Evolutionary conservation across 2,797 vertebrate species (phyloP), one percentile per base, ranked within the genome.

Genomic region (Champsocephalus gunnari): DNA sequence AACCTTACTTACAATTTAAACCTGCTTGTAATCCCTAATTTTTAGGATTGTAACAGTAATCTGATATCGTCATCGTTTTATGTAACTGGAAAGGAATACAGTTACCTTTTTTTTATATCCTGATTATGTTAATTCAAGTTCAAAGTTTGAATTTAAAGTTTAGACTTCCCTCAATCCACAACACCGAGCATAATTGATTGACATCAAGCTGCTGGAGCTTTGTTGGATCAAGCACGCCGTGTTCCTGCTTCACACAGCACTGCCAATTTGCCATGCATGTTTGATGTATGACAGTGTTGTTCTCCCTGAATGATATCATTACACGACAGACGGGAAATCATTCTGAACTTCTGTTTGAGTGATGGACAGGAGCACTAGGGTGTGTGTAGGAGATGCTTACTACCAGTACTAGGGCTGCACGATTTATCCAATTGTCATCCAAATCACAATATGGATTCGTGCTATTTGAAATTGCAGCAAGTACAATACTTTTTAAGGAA

Each of bases 151-250:
- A 87, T 69, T 21, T 21, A 21, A 21, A 21, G 21, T 10, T 70
- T 47, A 32, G n/a, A 71, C 65, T 68, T 75, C 28, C 70, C 53
- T 59, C 65, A 84, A 5, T 28, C 71, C 69, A 74, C 43, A 77
- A 77, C 63, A 61, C 50, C n/a, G 13, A 17, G 57, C 55, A 72
- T 69, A 74, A 72, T 76, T 82, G 82, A 90, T 84, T 78, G 70
- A 54, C 56, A 64, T 61, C 83, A 48, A 2, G 3, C 54, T 17
- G 43, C 49, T 19, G 55, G 75, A 77, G 79, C 75, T 73, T 80
- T 84, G 75, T 77, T 80, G 53, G 80, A 82, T 84, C 71, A 83
- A 81, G 54, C 64, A 67, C 3, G 13, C 55, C 5, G 49, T 61
- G 80, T 81, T 81, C 57, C 70, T 48, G 13, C 71, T 75, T 82